Conservation (phyloP, 2,797 vertebrate genomes). For the Syngnathus acus region DNA sequence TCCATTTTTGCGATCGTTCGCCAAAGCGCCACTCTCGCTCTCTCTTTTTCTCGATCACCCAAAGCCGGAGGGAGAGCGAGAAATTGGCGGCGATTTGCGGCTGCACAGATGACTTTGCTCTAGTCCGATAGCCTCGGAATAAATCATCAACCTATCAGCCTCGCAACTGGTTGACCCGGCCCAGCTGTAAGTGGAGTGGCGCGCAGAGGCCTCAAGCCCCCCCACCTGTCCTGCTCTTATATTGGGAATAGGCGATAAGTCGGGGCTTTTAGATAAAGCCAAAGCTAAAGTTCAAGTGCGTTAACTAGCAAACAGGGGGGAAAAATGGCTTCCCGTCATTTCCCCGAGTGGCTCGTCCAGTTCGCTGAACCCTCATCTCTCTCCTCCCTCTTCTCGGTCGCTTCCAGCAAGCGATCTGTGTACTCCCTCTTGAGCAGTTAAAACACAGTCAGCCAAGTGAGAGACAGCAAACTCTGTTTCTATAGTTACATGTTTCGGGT, state of each 20-base stretch:
- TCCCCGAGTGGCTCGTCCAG: neutral
- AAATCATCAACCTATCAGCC: conserved; percentile 45
- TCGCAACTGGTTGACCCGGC: conserved; percentile 41
- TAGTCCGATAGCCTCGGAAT: conserved; percentile 40
- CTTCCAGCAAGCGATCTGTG: conserved; percentile 49
- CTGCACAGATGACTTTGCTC: conserved; percentile 57
- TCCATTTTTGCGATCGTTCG: conserved; percentile 10
- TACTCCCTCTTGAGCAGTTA: conserved; percentile 42
- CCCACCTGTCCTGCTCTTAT: conserved; percentile 15
- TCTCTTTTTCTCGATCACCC: neutral
- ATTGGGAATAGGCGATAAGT: conserved; percentile 33
- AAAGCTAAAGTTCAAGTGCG: conserved; percentile 39
- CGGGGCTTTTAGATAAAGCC: conserved; percentile 30
- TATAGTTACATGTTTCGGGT: conserved; percentile 30
- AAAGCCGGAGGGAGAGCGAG: neutral
- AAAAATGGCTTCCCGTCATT: conserved; percentile 20
- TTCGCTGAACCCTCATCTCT: conserved; percentile 15
- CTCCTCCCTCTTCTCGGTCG: conserved; percentile 22
- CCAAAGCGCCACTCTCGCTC: conserved; percentile 15
- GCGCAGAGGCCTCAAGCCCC: conserved; percentile 19
- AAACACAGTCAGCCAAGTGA: conserved; percentile 38
- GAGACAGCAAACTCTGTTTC: conserved; percentile 5
- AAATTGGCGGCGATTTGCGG: conserved; percentile 6
- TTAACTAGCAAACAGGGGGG: neutral
- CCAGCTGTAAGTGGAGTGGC: conserved; percentile 54